Evolutionary conservation across 2,888 invertebrate genomes (phyloP), one percentile per base, ranked within the genome.

Genomic region (Athalia circularis): DNA sequence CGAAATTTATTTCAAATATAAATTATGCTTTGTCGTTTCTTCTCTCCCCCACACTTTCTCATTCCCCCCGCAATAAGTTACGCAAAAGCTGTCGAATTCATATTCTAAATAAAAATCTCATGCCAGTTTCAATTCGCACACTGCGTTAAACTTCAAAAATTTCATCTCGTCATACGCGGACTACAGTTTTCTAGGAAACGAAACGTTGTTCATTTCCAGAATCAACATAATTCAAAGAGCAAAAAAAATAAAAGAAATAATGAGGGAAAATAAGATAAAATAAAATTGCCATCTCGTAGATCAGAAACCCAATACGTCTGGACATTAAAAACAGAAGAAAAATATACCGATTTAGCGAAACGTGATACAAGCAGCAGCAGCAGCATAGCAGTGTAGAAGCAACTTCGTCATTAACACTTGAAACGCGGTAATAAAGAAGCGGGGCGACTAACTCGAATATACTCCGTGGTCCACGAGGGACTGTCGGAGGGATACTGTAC

Each of bases 271-370:
- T 29, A 29, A 29, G 29, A 29, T 29, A 54, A 54, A 70, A 59
- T 47, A 50, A 72, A 72, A 72, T 72, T 47, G 72, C 59, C 72
- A 72, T 72, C 72, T 59, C 62, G 75, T 75, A 64, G 61, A 75
- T 75, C 62, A 75, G 75, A 61, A 75, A 75, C 62, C 75, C 11
- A 45, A 75, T 62, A 75, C 75, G 29, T 75, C 29, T 47, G 47
- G 50, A n/a, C 15, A 43, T 45, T 13, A 74, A 74, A 74, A 74
- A 61, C 50, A 50, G 29, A 74, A 75, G 48, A 62, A 54, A 57
- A 6, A 75, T 15, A 50, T 6, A 11, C 68, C 57, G 59, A 52
- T 75, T 75, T 52, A 75, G 75, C 75, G 75, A 75, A 75, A 75
- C 75, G 72, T 72, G 72, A 72, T 72, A 72, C 72, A 72, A 59